Evolutionary conservation across 2,888 invertebrate species (phyloP).

Genomic region (Epistrophella euchroma): DNA sequence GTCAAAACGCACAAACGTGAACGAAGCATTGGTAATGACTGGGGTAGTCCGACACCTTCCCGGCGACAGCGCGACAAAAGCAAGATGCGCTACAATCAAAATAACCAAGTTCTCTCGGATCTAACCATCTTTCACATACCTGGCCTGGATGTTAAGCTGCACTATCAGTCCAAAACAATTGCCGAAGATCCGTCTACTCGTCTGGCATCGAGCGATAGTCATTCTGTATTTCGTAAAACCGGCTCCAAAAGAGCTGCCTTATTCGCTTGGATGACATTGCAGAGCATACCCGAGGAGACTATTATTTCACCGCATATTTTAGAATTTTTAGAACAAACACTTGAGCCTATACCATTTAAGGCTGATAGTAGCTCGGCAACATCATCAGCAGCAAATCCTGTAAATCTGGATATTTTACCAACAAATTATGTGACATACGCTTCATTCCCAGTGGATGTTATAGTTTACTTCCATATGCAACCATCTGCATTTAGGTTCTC

Average conservation of each 20-base stretch:
- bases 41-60: conserved; percentile 85
- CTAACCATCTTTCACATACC: conserved; percentile 95
- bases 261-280: conserved; percentile 97
- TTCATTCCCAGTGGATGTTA: conserved; percentile 99
- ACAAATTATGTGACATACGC: conserved; percentile 93
- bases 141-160: conserved; percentile 94
- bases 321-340: conserved; percentile 97
- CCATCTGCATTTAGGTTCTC: conserved; percentile 98
- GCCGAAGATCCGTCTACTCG: conserved; percentile 86
- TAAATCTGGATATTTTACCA: conserved; percentile 86
- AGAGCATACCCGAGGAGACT: conserved; percentile 98
- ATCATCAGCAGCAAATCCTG: conserved; percentile 81
- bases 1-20: conserved; percentile 82
- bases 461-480: conserved; percentile 99
- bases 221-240: conserved; percentile 84
- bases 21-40: conserved; percentile 83
- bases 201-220: conserved; percentile 79
- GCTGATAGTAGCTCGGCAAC: conserved; percentile 82
- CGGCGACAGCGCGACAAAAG: conserved; percentile 83
- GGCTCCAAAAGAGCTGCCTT: conserved; percentile 94
- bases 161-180: conserved; percentile 91
- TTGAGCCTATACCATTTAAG: conserved; percentile 95
- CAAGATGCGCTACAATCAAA: conserved; percentile 82
- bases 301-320: conserved; percentile 98
- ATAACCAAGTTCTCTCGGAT: conserved; percentile 87